Percentiles rank a stretch among this genome's conserved stretches.
Evolutionary conservation across 2,113 vertebrate genomes (phyloP).

Genomic region (Theristicus caerulescens): DNA sequence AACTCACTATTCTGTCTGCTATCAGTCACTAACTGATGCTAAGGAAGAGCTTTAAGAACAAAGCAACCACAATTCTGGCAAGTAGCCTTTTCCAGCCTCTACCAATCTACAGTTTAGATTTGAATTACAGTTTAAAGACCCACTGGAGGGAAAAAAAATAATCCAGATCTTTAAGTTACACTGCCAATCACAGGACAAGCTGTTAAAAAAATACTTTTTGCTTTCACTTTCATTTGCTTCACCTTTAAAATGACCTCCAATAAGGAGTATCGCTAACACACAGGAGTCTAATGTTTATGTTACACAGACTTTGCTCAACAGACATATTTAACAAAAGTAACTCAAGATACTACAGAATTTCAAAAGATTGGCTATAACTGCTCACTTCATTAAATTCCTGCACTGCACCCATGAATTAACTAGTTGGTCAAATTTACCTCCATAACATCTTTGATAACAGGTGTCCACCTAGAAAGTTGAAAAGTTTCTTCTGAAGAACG

Average conservation of each 20-base stretch:
- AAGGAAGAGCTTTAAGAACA: background rate
- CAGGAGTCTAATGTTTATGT: background rate
- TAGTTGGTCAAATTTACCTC: slow-evolving; percentile 78
- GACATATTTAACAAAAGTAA: background rate
- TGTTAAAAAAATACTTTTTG: background rate
- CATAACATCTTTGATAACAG: slow-evolving; percentile 93
- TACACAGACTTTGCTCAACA: background rate
- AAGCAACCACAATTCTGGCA: background rate
- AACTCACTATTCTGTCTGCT: background rate
- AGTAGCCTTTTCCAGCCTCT: background rate
- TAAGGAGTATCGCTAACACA: background rate
- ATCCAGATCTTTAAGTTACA: background rate
- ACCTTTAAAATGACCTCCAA: background rate
- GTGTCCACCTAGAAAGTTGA: slow-evolving; percentile 95
- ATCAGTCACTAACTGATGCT: background rate
- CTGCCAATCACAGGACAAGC: background rate
- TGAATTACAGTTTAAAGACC: background rate
- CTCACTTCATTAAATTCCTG: background rate
- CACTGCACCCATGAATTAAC: background rate
- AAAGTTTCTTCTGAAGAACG: slow-evolving; percentile 87
- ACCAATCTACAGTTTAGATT: background rate
- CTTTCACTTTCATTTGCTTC: background rate
- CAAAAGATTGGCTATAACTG: background rate
- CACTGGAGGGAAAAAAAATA: rapidly evolving
- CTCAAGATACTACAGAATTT: background rate